phyloP scores from a whole-genome alignment of 2,113 vertebrate genomes.

The Oreochromis tanganicae region DNA sequence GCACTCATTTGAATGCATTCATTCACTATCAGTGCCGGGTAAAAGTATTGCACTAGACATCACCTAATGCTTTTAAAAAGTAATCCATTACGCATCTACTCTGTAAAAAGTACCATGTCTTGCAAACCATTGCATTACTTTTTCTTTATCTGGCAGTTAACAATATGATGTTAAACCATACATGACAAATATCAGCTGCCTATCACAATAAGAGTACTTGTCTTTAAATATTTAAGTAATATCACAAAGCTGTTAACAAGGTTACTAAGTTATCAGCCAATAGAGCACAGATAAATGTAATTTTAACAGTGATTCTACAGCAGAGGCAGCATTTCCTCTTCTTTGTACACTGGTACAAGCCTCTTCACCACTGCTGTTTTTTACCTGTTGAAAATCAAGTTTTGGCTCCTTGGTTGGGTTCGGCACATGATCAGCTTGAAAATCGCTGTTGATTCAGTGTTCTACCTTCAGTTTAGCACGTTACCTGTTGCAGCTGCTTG shows the following conservation, averaged over 20 bases:
- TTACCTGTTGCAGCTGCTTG: neutral
- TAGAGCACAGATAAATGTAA: neutral
- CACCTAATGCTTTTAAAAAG: neutral
- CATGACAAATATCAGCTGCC: neutral
- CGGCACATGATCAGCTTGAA: neutral
- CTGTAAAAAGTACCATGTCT: neutral
- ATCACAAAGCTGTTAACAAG: neutral
- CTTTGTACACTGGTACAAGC: neutral
- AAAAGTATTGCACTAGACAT: accelerated
- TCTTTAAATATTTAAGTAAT: neutral
- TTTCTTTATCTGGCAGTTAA: neutral
- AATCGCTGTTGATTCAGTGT: neutral
- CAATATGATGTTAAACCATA: neutral
- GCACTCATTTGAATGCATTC: neutral
- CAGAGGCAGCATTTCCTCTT: neutral
- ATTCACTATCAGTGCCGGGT: neutral
- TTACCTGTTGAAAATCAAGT: neutral
- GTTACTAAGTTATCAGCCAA: neutral
- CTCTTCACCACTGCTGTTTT: neutral
- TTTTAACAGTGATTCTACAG: neutral
- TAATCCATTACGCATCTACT: neutral
- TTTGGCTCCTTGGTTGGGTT: neutral
- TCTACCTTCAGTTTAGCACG: neutral
- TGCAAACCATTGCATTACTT: neutral
- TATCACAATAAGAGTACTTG: accelerated